Evolutionary conservation across 2,888 invertebrate species (phyloP), one percentile per base, ranked within the genome.

Genomic region (Gisinianus flammeolus): DNA sequence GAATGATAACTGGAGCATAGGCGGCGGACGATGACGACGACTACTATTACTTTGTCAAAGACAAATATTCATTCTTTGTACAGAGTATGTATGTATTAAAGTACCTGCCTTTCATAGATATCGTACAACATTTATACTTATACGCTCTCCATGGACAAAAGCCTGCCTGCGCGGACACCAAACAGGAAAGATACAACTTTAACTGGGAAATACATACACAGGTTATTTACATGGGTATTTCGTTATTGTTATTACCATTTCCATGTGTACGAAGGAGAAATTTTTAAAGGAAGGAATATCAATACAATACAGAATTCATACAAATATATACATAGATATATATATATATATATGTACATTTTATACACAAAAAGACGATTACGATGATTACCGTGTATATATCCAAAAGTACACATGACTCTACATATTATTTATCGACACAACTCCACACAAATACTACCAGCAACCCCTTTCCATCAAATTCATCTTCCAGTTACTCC

Each of bases 401-500:
- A 35, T 35, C 35, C n/a, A n/a, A 44, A 12, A 44, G 19, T 44
- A 44, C 19, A 44, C 44, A 19, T 44, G 44, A 44, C 44, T 44
- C 16, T 19, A 4, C 44, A 44, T 44, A 44, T 19, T 44, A 44
- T 44, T 44, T 44, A 44, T 44, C 44, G 44, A 44, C 19, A 44
- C 19, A 44, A 44, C 44, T 44, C 19, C 16, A 44, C 12, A 19
- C 12, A 44, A 44, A 16, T 44, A 28, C 19, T 16, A 12, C 24
- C 62, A 64, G 12, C 12, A 30, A 66, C 8, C 16, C 30, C 28
- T 66, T 66, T 66, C 30, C n/a, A 66, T 30, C 66, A 66, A n/a
- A 66, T 31, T n/a, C 66, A 66, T 66, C 66, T 66, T 31, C 30
- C 22, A 66, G 28, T 66, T 66, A 30, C 19, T 30, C 66, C 3